A percentile compares a stretch with the other conserved stretches of the same genome.
phyloP scores from a whole-genome alignment of 2,113 vertebrate genomes.

The Andinoacara biseriatus region DNA sequence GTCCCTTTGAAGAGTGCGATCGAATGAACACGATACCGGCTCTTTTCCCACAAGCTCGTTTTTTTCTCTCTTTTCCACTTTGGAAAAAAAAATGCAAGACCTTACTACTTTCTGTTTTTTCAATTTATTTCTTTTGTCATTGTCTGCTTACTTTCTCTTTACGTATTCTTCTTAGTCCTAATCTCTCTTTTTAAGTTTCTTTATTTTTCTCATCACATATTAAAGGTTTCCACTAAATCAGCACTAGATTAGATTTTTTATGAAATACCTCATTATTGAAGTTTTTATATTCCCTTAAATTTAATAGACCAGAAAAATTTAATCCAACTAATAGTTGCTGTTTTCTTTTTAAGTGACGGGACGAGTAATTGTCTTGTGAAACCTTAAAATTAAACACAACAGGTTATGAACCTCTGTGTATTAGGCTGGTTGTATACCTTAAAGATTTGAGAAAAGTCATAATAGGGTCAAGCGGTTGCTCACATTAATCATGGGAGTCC shows the following conservation, averaged over 20 bases:
- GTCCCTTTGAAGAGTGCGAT: slow-evolving; percentile 72
- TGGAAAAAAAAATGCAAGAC: background rate
- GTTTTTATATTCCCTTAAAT: too few species aligned
- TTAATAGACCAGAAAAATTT: too few species aligned
- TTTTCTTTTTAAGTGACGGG: background rate
- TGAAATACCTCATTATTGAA: too few species aligned
- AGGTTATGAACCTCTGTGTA: too few species aligned
- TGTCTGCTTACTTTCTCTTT: slow-evolving; percentile 23
- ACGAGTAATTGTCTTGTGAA: background rate
- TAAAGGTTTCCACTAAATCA: too few species aligned
- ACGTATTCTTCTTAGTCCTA: slow-evolving; percentile 28
- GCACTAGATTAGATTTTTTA: too few species aligned
- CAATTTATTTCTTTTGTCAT: slow-evolving; percentile 56
- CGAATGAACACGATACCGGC: slow-evolving; percentile 62
- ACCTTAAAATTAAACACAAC: too few species aligned
- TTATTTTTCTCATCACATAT: too few species aligned
- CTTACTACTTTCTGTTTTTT: slow-evolving; percentile 72
- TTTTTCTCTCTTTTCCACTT: background rate
- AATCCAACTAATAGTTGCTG: background rate
- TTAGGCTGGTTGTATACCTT: too few species aligned
- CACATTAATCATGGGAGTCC: too few species aligned
- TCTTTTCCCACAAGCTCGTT: slow-evolving; percentile 41
- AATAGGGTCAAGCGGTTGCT: background rate
- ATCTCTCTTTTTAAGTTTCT: background rate
- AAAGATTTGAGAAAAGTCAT: too few species aligned